Percentiles rank a stretch among this genome's conserved stretches.
Conservation (phyloP, 2,113 vertebrate genomes). For the Microtus pennsylvanicus region DNA sequence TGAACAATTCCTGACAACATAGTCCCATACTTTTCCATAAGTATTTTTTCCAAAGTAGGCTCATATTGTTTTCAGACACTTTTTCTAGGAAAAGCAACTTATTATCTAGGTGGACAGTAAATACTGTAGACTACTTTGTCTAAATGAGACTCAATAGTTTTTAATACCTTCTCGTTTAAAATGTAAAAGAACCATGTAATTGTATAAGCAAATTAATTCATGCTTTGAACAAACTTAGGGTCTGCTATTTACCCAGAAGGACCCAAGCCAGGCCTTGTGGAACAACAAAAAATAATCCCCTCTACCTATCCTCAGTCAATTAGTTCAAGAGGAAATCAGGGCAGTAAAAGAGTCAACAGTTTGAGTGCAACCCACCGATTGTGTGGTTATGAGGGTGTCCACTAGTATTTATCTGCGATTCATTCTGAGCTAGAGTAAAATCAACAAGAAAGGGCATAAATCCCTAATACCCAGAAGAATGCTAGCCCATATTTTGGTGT, state of each 20-base stretch:
- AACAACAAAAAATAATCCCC: slow-evolving; percentile 1
- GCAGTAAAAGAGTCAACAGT: no score
- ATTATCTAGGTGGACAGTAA: background rate
- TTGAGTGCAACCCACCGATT: no score
- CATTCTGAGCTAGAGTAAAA: no score
- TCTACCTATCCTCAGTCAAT: background rate
- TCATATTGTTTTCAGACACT: background rate
- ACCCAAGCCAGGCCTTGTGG: background rate
- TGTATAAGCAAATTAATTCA: background rate
- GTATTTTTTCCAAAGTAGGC: background rate
- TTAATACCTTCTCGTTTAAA: slow-evolving; percentile 17
- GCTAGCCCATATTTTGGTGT: no score
- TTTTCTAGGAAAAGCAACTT: background rate
- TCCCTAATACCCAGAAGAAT: no score
- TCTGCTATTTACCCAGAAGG: background rate
- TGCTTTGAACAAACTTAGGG: slow-evolving; percentile 17
- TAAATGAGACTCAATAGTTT: slow-evolving; percentile 36
- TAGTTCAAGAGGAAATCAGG: background rate
- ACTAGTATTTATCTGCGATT: no score
- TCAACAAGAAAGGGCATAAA: no score
- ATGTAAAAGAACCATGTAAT: background rate
- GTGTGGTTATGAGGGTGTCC: no score
- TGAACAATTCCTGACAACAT: background rate
- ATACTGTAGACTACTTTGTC: background rate
- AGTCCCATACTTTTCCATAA: background rate